phyloP scores from a whole-genome alignment of 2,113 vertebrate genomes.

The Diadophis punctatus region DNA sequence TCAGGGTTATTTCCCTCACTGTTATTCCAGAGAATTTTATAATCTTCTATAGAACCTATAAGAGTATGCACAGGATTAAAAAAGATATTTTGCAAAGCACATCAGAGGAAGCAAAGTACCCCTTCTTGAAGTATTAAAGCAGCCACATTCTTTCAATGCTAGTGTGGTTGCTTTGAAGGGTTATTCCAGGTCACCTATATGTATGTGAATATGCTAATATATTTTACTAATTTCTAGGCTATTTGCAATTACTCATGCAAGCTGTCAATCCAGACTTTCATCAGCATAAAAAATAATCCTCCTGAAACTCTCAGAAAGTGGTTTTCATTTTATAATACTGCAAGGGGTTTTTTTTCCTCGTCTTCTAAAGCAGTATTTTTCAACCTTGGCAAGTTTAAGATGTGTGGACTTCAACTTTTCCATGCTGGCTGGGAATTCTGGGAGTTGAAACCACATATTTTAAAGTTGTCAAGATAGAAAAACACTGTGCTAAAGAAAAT shows the following conservation, averaged over 20 bases:
- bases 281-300: constrained; percentile 3
- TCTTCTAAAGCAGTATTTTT: not conserved
- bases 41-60: not conserved
- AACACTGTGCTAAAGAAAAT: not conserved
- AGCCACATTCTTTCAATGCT: not conserved
- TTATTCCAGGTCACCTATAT: not conserved
- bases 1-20: not conserved
- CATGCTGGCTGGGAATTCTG: not conserved
- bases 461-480: not conserved
- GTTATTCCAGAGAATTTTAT: not conserved
- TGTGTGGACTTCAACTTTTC: not conserved
- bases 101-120: not conserved
- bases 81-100: not conserved
- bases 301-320: not conserved
- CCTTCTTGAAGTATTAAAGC: not conserved
- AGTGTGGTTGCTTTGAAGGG: not conserved
- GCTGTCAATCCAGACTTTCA: not conserved
- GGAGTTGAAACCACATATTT: not conserved
- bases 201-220: not conserved
- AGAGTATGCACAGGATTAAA: not conserved
- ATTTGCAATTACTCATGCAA: not conserved
- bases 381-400: not conserved
- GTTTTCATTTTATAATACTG: not conserved
- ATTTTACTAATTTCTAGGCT: not conserved
- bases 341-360: not conserved